Evolutionary conservation across 2,888 invertebrate genomes (phyloP), one percentile per base, ranked within the genome.

Genomic region (Molorchus minor): DNA sequence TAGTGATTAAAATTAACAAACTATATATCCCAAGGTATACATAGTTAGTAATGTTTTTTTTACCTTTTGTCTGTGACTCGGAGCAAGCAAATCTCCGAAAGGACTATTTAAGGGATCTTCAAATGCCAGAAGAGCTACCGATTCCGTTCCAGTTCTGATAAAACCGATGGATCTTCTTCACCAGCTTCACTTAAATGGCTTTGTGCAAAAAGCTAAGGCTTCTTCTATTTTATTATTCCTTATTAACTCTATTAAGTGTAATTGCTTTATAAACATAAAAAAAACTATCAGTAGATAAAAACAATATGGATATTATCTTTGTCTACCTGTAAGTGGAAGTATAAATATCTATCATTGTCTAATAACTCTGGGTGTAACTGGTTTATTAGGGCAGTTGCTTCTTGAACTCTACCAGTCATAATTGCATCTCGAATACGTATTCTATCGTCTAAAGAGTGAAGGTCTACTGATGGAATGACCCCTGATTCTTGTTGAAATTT

Each of bases 401-500:
- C 94, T 71, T 95, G 92, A 56, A 98, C 94, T 20, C 91, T 86
- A 0, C 98, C 98, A 69, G 87, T 90, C 78, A 97, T 96, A 44
- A 98, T 95, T 0, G 96, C 94, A 77, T 96, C 95, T 46, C 97
- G 86, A 69, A 98, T 97, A 79, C 92, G 87, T 74, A 96, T 96
- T 68, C 96, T 84, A 73, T 96, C 94, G 73, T 98, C 97, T 60
- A 98, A 81, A 0, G 93, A 92, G 74, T 92, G 93, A 17, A 93
- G 80, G 71, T 93, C 92, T 25, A 92, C 86, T 1, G 87, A 85
- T 0, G 92, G 91, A 49, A 87, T 87, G 1, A 93, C 85, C 0
- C 97, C 96, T 3, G 97, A 95, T 80, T 98, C 98, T 73, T 92
- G 87, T 79, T 96, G 92, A 79, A 98, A 98, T 79, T 96, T 97